phyloP scores from a whole-genome alignment of 2,888 invertebrate genomes.

The Eumacrocentrus americanus region DNA sequence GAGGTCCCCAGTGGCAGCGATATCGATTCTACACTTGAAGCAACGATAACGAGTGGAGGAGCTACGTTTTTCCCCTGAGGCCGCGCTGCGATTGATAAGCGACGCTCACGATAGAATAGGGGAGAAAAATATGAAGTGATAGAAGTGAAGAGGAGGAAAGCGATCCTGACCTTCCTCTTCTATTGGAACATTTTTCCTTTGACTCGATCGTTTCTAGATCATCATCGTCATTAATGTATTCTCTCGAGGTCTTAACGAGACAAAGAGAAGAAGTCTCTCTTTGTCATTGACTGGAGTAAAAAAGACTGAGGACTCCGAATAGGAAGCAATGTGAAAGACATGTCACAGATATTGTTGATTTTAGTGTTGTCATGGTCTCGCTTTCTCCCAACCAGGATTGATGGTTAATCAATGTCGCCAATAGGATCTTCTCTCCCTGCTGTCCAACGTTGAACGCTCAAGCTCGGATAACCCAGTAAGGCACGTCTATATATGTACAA shows the following conservation, averaged over 20 bases:
- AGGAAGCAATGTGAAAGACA: background rate
- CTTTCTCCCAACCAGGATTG: conserved; percentile 15
- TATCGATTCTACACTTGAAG: conserved; percentile 8
- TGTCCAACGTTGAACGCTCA: conserved; percentile 7
- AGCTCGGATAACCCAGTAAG: background rate
- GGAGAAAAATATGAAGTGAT: background rate
- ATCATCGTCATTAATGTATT: background rate
- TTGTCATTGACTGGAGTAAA: background rate
- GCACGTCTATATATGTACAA: conserved; percentile 11
- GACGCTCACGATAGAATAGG: background rate
- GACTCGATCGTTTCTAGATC: background rate
- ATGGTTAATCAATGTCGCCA: conserved; percentile 33
- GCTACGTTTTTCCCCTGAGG: conserved; percentile 5
- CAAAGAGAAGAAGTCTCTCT: no score
- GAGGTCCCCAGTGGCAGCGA: background rate
- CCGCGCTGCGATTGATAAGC: conserved; percentile 11
- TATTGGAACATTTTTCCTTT: background rate
- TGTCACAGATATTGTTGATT: background rate
- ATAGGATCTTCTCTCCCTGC: background rate
- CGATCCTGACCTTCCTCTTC: conserved; percentile 11
- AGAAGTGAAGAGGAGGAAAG: conserved; percentile 1
- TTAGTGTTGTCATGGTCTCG: background rate
- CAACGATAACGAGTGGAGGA: background rate
- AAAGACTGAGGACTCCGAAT: background rate
- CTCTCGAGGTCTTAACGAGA: no score